Conservation (phyloP, 2,113 vertebrate species). For the Pavo muticus region DNA sequence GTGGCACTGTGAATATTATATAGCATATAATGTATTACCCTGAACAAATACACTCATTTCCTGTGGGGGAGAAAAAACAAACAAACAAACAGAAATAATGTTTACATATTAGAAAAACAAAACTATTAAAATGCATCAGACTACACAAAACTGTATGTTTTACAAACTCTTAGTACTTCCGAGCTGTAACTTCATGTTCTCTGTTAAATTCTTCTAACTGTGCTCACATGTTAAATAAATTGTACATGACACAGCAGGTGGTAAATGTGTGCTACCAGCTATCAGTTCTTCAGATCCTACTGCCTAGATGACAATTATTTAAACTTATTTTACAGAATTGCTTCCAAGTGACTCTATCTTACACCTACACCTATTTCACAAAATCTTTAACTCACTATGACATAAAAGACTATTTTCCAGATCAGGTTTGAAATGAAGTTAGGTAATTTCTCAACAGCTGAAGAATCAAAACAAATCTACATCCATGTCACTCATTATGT, state of each 20-base stretch:
- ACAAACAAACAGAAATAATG: too few species aligned
- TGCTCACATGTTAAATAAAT: background rate
- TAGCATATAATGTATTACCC: background rate
- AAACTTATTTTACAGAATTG: background rate
- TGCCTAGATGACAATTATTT: too few species aligned
- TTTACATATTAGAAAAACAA: background rate
- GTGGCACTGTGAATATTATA: background rate
- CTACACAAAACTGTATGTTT: background rate
- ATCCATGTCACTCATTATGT: background rate
- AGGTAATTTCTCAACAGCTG: background rate
- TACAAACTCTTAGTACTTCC: background rate
- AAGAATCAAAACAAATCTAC: background rate
- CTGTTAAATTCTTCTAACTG: background rate
- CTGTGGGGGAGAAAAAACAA: too few species aligned
- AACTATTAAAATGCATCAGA: background rate
- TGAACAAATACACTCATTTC: background rate
- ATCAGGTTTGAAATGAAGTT: background rate
- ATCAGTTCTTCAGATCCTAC: background rate
- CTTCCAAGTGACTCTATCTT: too few species aligned
- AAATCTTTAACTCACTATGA: background rate
- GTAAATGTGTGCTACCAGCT: background rate
- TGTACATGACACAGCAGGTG: background rate
- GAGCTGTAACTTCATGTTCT: background rate
- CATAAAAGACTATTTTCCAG: background rate
- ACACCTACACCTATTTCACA: background rate